Evolutionary conservation across 2,113 vertebrate species (phyloP).

Genomic region (Polypterus bichir): DNA sequence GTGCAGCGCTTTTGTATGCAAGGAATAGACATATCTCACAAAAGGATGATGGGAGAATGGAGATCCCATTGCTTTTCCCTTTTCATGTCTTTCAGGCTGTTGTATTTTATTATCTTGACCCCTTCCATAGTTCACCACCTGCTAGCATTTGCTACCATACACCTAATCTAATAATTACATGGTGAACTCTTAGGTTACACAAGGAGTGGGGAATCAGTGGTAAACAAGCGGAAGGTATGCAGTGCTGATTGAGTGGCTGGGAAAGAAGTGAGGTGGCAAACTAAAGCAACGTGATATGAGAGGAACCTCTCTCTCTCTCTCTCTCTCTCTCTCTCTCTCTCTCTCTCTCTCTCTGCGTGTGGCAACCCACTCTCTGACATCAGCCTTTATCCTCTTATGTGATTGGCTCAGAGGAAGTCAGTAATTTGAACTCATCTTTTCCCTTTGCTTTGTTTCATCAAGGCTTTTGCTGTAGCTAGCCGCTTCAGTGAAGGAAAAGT

Average conservation of each 20-base stretch:
- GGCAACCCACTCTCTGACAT: conserved; percentile 29
- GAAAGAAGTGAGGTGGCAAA: conserved; percentile 4
- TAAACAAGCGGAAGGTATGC: neutral
- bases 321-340: neutral
- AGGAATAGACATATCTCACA: too few species aligned
- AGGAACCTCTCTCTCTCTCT: neutral
- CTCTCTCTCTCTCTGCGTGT: neutral
- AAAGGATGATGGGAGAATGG: too few species aligned
- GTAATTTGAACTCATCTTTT: conserved; percentile 50
- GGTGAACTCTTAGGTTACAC: neutral
- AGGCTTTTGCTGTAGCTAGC: conserved; percentile 23
- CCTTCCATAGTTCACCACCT: neutral
- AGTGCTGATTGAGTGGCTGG: neutral
- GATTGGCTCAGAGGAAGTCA: conserved; percentile 52
- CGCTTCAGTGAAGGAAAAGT: conserved; percentile 25
- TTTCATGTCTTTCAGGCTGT: too few species aligned
- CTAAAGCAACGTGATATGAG: neutral
- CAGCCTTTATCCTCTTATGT: conserved; percentile 20
- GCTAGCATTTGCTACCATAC: neutral
- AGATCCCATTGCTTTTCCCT: too few species aligned
- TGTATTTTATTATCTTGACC: neutral
- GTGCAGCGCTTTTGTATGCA: too few species aligned
- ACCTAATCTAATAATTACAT: neutral
- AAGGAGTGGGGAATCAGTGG: neutral
- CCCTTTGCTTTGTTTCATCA: conserved; percentile 17